Percentiles rank a stretch among this genome's conserved stretches.
Conservation (phyloP, 64 coral and sea anemone genomes). For the Porites australiensis region DNA sequence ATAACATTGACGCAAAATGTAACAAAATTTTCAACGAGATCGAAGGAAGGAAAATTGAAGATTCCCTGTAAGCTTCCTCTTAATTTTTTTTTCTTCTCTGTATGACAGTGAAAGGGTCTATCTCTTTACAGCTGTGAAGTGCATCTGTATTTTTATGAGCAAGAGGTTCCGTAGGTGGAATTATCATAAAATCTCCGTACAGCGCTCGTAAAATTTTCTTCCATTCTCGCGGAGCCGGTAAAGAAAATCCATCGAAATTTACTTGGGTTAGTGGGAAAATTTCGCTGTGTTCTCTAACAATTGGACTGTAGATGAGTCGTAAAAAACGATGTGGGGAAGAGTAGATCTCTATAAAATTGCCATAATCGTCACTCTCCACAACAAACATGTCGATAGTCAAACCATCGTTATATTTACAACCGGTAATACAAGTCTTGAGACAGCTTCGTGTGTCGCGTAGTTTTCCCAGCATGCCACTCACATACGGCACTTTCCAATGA, state of each 20-base stretch:
- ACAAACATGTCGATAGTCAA: slow-evolving; percentile 45
- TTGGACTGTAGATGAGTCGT: neutral
- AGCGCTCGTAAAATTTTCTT: slow-evolving; percentile 15
- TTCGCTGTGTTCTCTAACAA: neutral
- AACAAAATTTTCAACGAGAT: too few species aligned
- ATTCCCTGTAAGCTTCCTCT: too few species aligned
- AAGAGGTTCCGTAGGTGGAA: neutral
- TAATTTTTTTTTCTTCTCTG: too few species aligned
- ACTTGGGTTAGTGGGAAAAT: slow-evolving; percentile 59
- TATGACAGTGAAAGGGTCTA: neutral
- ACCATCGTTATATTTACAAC: slow-evolving; percentile 40
- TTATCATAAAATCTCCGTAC: slow-evolving; percentile 51
- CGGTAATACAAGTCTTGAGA: neutral
- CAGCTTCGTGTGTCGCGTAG: slow-evolving; percentile 47
- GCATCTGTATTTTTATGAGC: slow-evolving; percentile 44
- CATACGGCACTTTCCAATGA: neutral
- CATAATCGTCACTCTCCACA: slow-evolving; percentile 6
- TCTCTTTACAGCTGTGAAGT: slow-evolving; percentile 33
- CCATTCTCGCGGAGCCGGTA: slow-evolving; percentile 57
- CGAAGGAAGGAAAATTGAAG: too few species aligned
- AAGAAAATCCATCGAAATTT: slow-evolving; percentile 55
- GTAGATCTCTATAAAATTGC: slow-evolving; percentile 13
- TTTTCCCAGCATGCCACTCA: neutral
- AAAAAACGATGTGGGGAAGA: neutral
- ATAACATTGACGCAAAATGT: too few species aligned